Evolutionary conservation across 2,797 vertebrate genomes (phyloP).

Genomic region (Coracias cyanogaster): DNA sequence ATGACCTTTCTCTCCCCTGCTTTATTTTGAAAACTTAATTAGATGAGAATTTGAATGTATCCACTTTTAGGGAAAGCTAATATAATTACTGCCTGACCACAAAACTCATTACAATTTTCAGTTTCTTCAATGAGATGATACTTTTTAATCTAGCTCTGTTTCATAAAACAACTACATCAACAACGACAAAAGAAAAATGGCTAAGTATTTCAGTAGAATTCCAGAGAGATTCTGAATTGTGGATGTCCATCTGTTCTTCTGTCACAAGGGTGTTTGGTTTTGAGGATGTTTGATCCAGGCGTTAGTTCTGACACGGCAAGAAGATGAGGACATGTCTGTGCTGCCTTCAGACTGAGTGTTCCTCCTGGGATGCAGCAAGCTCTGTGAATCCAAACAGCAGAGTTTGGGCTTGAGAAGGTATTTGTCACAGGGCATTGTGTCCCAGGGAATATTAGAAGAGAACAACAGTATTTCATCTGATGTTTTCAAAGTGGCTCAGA

Average conservation of each 20-base stretch:
- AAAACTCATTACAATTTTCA: slow-evolving; percentile 6
- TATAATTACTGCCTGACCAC: slow-evolving; percentile 22
- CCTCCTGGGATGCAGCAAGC: not conserved
- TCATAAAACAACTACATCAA: not conserved
- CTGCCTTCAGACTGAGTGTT: not conserved
- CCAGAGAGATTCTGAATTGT: not conserved
- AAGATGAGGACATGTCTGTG: not conserved
- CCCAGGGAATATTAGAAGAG: not conserved
- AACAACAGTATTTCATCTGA: not conserved
- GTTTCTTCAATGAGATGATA: not conserved
- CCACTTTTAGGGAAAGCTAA: slow-evolving; percentile 34
- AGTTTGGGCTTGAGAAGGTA: not conserved
- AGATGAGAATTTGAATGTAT: slow-evolving; percentile 34
- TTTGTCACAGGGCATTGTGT: not conserved
- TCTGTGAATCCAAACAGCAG: not conserved
- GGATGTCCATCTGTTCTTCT: slow-evolving; percentile 16
- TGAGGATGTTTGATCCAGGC: not conserved
- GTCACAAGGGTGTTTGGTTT: not conserved
- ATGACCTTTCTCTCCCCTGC: slow-evolving; percentile 16
- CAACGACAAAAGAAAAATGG: not conserved
- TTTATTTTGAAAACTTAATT: slow-evolving; percentile 44
- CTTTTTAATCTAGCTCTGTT: not conserved
- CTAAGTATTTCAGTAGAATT: not conserved
- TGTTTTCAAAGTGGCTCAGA: not conserved
- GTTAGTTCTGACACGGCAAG: not conserved